phyloP scores from a whole-genome alignment of 2,113 vertebrate genomes.

The Nycticebus coucang region DNA sequence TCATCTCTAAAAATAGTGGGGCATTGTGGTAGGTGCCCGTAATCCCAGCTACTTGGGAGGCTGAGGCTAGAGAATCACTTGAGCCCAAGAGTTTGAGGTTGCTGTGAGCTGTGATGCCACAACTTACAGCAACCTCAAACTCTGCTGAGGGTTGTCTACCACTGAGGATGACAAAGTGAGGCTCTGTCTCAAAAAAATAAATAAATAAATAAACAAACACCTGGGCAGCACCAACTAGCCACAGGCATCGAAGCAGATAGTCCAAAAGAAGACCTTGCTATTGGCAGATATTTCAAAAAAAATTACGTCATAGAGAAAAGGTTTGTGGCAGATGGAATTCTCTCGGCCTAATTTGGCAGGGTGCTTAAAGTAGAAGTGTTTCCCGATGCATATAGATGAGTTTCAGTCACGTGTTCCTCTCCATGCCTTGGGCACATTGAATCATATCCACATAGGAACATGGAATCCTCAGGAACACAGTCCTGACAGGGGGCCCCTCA shows the following conservation, averaged over 20 bases:
- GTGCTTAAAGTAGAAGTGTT: slow-evolving; percentile 93
- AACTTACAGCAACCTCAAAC: too few species aligned
- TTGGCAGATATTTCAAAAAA: neutral
- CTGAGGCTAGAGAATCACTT: too few species aligned
- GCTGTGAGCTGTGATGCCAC: too few species aligned
- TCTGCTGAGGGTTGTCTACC: too few species aligned
- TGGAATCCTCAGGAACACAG: slow-evolving; percentile 85
- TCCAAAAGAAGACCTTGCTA: neutral
- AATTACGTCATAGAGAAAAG: slow-evolving; percentile 15
- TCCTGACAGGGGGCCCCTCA: slow-evolving; percentile 62
- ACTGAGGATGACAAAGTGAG: too few species aligned
- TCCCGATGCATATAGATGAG: slow-evolving; percentile 96
- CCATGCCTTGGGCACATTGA: slow-evolving; percentile 92
- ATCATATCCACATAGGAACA: slow-evolving; percentile 95
- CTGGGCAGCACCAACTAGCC: neutral
- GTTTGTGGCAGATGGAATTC: slow-evolving; percentile 80
- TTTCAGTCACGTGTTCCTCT: slow-evolving; percentile 92
- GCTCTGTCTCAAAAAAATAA: too few species aligned
- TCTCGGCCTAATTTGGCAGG: slow-evolving; percentile 94
- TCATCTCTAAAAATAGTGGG: too few species aligned
- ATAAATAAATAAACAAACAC: neutral
- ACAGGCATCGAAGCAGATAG: neutral
- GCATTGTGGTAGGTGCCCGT: too few species aligned
- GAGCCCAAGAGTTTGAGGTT: too few species aligned
- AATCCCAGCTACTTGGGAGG: too few species aligned